Base-by-base conservation (phyloP, 2,888 invertebrate species). In the Habroteleia sp. region DNA sequence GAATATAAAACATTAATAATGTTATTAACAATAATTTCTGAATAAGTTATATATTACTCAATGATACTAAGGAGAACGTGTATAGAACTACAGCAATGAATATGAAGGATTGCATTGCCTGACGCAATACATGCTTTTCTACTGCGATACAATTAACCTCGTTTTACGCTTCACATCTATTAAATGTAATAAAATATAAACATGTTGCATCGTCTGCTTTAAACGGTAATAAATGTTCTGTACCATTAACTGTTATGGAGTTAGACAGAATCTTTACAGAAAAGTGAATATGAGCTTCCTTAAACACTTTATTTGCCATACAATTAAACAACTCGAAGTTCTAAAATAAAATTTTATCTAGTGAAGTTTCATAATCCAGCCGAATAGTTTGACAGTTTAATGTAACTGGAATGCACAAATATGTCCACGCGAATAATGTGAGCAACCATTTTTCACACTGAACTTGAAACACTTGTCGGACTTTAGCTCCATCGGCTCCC, bases 141-240 rank as follows among this genome's bases (percentile, higher is more conserved):
- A 66, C 66, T 56, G 39, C 3, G 20, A 39, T 39, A 46, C 31
- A 66, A 56, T 66, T 66, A 66, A 66, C 48, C 46, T 10, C 39
- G n/a, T 44, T 58, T 60, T 39, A 5, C 20, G 29, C 17, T 35
- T 23, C n/a, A 16, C n/a, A 8, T 10, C 16, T 20, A 56, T 31
- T 33, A 33, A 29, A 54, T 56, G 23, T 17, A 52, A 27, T 37
- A 37, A 27, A 27, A 27, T 52, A 10, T 20, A 39, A 20, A 7
- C 39, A 20, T 20, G 11, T 39, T 39, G 8, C 6, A 20, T 4
- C 5, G 5, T 10, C 20, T 16, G 20, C 7, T 4, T n/a, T 7
- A 35, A 35, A 14, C 8, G n/a, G n/a, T n/a, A n/a, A n/a, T n/a
- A n/a, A n/a, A n/a, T n/a, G n/a, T n/a, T n/a, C n/a, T n/a, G n/a